Conservation (phyloP, 1,140 invertebrate genomes). For the Ostrea edulis region DNA sequence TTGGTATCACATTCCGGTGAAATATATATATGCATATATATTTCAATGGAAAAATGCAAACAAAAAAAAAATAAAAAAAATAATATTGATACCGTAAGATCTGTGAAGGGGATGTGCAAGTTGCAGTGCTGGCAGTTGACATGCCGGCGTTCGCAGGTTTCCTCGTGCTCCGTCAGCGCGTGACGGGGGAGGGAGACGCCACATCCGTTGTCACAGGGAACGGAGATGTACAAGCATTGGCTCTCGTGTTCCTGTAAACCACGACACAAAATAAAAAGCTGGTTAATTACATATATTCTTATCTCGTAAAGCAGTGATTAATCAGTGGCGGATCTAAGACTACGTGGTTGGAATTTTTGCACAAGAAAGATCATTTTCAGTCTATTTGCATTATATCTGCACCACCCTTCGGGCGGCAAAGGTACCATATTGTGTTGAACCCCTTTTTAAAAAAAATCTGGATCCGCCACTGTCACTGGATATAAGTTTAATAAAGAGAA, state of each 20-base stretch:
- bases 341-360: not conserved
- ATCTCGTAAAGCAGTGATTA: not conserved
- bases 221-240: constrained; percentile 20
- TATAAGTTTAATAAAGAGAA: no score
- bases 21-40: no score
- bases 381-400: no score
- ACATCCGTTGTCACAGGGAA: constrained; percentile 43
- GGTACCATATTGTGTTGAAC: no score
- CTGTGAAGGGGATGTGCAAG: constrained; percentile 56
- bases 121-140: constrained; percentile 72
- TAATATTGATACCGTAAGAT: constrained; percentile 62
- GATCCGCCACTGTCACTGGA: no score
- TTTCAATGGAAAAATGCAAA: no score
- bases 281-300: no score
- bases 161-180: constrained; percentile 65
- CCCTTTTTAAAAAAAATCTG: no score
- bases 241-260: constrained; percentile 20
- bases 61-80: no score
- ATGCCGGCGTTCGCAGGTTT: constrained; percentile 67
- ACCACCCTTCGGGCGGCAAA: no score
- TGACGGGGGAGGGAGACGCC: constrained; percentile 57
- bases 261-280: not conserved
- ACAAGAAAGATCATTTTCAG: no score
- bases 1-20: no score
- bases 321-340: not conserved